Percentiles rank a stretch among this genome's conserved stretches.
phyloP scores from a whole-genome alignment of 2,888 invertebrate species.

The Tribolium freemani region DNA sequence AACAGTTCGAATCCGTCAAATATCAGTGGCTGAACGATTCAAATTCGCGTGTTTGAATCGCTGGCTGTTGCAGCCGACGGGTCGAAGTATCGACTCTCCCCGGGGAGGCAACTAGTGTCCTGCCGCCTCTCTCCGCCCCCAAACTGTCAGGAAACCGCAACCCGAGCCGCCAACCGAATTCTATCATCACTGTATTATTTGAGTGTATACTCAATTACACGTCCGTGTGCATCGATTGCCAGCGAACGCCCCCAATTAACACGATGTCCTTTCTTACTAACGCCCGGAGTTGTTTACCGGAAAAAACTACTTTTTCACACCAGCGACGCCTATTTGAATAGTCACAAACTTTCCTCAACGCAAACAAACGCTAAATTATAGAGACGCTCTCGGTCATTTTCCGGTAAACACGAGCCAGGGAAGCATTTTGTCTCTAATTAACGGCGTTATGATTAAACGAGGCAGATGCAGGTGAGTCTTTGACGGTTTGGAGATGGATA shows the following conservation, averaged over 20 bases:
- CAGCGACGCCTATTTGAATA: not conserved
- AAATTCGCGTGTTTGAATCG: not conserved
- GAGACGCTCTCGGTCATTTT: not conserved
- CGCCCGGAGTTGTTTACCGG: not conserved
- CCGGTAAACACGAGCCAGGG: not conserved
- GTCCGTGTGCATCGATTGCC: constrained; percentile 27
- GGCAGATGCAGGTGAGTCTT: not conserved
- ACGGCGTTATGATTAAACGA: not conserved
- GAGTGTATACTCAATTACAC: constrained; percentile 37
- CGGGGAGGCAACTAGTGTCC: constrained; percentile 38
- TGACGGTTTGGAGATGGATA: not conserved
- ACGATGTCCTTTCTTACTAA: too few relatives aligned
- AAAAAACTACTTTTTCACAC: not conserved
- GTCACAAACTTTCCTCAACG: not conserved
- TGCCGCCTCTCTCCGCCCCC: constrained; percentile 1
- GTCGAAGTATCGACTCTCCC: constrained; percentile 26
- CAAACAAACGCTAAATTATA: not conserved
- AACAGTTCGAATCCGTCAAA: too few relatives aligned
- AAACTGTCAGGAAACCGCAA: constrained; percentile 25
- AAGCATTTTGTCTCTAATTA: not conserved
- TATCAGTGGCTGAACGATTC: too few relatives aligned
- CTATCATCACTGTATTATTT: constrained; percentile 38
- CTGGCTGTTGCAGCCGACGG: constrained; percentile 22
- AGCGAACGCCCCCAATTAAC: constrained; percentile 10
- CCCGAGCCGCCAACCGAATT: constrained; percentile 32